These are phyloP conservation scores for Xiphorhynchus elegans DNA, from an alignment of 2,113 vertebrate species.

Conservation along the genomic window DNA sequence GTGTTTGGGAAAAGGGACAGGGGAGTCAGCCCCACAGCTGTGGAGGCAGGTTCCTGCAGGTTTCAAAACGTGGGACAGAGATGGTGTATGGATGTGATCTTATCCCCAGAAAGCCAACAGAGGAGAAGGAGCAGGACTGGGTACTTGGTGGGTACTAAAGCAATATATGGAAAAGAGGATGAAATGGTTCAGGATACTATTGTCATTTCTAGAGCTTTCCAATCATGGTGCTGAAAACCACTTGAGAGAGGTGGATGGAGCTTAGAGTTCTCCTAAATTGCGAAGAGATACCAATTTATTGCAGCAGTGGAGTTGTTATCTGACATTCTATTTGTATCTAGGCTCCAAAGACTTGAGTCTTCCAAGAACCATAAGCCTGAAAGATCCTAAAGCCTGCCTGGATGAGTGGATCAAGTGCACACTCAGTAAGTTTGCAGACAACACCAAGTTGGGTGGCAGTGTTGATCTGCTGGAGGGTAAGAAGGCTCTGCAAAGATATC, in stretches of 20 bases:
- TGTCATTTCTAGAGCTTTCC: background rate
- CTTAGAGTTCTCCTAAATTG: background rate
- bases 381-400: background rate
- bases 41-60: background rate
- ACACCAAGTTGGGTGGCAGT: background rate
- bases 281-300: background rate
- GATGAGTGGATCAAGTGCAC: background rate
- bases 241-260: background rate
- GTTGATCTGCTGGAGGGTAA: background rate
- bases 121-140: background rate
- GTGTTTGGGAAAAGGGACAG: background rate
- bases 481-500: background rate
- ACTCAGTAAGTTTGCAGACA: background rate
- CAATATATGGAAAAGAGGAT: background rate
- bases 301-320: background rate
- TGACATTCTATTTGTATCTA: background rate
- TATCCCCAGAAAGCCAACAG: background rate
- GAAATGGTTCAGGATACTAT: background rate
- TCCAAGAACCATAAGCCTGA: background rate
- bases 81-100: background rate
- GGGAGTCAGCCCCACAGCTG: fast-evolving
- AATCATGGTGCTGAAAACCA: background rate
- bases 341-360: background rate
- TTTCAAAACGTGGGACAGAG: background rate
- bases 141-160: no score